Evolutionary conservation across 2,888 invertebrate genomes (phyloP).

Genomic region (Cryptops parisi): DNA sequence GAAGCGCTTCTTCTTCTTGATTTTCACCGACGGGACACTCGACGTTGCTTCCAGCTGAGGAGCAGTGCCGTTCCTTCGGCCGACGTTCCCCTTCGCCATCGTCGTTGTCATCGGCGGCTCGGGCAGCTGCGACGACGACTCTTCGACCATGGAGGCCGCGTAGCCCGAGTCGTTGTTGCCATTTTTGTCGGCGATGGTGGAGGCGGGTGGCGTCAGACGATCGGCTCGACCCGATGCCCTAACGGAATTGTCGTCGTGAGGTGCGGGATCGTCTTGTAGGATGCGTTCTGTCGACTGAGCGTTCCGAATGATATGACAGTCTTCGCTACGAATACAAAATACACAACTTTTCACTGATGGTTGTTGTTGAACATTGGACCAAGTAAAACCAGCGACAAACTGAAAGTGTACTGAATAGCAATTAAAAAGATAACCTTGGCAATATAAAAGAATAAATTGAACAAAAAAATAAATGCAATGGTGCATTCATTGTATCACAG

Average conservation of each 20-base stretch:
- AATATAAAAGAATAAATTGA: too few relatives aligned
- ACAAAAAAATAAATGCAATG: too few relatives aligned
- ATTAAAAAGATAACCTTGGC: too few relatives aligned
- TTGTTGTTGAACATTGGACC: too few relatives aligned
- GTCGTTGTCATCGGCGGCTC: slow-evolving; percentile 22
- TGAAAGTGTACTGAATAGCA: too few relatives aligned
- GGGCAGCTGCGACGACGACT: slow-evolving; percentile 37
- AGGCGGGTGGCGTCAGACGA: background rate
- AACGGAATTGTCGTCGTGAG: background rate
- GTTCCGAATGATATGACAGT: slow-evolving; percentile 75
- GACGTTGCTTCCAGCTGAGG: slow-evolving; percentile 2
- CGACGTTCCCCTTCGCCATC: slow-evolving; percentile 1
- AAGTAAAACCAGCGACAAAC: too few relatives aligned
- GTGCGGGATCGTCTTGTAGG: slow-evolving; percentile 49
- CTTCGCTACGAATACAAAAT: slow-evolving; percentile 37
- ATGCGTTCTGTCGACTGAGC: slow-evolving; percentile 84
- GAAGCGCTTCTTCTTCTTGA: slow-evolving; percentile 22
- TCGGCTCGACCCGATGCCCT: too few relatives aligned
- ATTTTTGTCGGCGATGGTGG: slow-evolving; percentile 47
- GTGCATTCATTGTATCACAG: too few relatives aligned
- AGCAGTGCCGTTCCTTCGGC: slow-evolving; percentile 13
- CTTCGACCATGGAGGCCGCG: slow-evolving; percentile 46
- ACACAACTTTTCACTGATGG: too few relatives aligned
- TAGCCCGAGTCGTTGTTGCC: slow-evolving; percentile 76
- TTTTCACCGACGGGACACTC: background rate